Base-by-base conservation (phyloP, 2,888 invertebrate genomes). In the Stenodera caucasica region DNA sequence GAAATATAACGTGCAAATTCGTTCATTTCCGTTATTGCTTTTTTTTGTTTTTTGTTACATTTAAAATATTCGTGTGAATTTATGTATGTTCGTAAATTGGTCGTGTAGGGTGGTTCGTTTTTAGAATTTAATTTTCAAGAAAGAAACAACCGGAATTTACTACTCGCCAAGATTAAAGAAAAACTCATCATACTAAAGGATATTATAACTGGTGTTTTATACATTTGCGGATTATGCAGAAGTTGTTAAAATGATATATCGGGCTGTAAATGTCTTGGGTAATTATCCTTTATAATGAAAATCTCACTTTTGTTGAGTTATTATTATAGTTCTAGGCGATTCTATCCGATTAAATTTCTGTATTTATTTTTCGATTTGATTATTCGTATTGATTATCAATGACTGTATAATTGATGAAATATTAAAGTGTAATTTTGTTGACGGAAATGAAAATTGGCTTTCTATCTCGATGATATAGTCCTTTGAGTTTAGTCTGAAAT, bases 151-250 rank as follows among this genome's bases (percentile, higher is more conserved):
- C 72, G 71, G 75, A 78, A 79, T 78, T 79, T 79, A 78, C 75
- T 77, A 77, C 76, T 77, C 70, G 71, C 70, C 74, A 69, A 79
- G 79, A 79, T 78, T 79, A 79, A 78, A 77, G 78, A 78, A 78
- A 77, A 78, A 78, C 78, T 78, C 78, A 78, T 78, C 77, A 77
- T 71, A 72, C 74, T 76, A 72, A 75, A 72, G 74, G 76, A 78
- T 78, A 77, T 76, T 76, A 76, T 77, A 77, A 77, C 78, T 77
- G 75, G 77, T 77, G 77, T 73, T 79, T 78, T 77, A 77, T 77
- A 75, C 77, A 77, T 78, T 77, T 72, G 76, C 65, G 76, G 78
- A 77, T 78, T 78, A 77, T 74, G 72, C 71, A 58, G 59, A 66
- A 61, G 72, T 69, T 70, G 69, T 75, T 73, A 72, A 72, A 70